Percentiles rank a stretch among this genome's conserved stretches.
Conservation (phyloP, 2,888 invertebrate species). For the Caenorhabditis virilis region DNA sequence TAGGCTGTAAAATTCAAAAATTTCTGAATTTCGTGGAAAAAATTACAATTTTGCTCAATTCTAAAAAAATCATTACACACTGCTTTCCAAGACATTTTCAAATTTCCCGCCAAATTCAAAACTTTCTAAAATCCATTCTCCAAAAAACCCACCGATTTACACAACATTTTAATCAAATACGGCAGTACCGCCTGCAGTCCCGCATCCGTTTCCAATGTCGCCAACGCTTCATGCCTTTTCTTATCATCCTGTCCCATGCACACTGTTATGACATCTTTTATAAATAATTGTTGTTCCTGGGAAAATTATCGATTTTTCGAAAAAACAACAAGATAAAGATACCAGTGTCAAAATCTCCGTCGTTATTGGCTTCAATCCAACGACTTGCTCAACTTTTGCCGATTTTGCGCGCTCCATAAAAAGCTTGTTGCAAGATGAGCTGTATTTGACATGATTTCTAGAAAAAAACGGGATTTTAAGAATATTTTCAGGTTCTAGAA, state of each 20-base stretch:
- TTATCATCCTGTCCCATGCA: constrained; percentile 49
- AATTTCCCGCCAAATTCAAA: background rate
- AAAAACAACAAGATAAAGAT: background rate
- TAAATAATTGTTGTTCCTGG: constrained; percentile 51
- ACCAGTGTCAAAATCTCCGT: constrained; percentile 34
- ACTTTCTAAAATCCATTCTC: background rate
- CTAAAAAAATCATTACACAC: too few relatives aligned
- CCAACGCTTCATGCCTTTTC: constrained; percentile 37
- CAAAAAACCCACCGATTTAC: constrained; percentile 9
- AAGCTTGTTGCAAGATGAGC: constrained; percentile 2
- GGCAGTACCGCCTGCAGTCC: constrained; percentile 40
- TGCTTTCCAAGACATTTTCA: too few relatives aligned
- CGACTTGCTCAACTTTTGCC: constrained; percentile 27
- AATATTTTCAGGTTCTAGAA: too few relatives aligned
- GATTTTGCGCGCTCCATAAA: constrained; percentile 19
- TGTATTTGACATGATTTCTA: background rate
- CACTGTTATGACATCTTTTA: constrained; percentile 49
- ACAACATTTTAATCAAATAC: constrained; percentile 2
- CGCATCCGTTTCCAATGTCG: constrained; percentile 47
- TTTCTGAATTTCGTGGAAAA: too few relatives aligned
- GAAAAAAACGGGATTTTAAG: too few relatives aligned
- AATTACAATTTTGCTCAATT: too few relatives aligned
- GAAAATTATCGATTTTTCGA: background rate
- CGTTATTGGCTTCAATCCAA: constrained; percentile 29
- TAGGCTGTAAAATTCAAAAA: too few relatives aligned